phyloP scores from a whole-genome alignment of 2,113 vertebrate species.

The Ranitomeya variabilis region DNA sequence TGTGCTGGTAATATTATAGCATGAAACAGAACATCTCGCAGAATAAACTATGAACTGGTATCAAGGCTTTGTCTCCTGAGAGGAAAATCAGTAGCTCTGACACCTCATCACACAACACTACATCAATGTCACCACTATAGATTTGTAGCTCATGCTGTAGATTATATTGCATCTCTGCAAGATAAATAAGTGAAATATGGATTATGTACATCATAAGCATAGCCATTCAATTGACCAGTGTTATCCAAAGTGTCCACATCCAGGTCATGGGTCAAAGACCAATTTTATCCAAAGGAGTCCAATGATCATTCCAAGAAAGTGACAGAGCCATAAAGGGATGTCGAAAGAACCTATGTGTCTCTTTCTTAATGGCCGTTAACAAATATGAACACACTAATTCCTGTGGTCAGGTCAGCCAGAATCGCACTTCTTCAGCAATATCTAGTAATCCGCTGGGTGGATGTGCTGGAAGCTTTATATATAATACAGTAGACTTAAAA shows the following conservation, averaged over 20 bases:
- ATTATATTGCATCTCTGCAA: not conserved
- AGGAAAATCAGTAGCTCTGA: constrained; percentile 6
- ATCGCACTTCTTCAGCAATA: constrained; percentile 58
- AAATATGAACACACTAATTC: not conserved
- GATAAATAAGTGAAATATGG: constrained; percentile 11
- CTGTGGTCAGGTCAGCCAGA: constrained; percentile 52
- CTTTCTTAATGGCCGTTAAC: not conserved
- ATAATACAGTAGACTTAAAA: constrained; percentile 53
- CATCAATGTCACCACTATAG: constrained; percentile 8
- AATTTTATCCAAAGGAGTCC: not conserved
- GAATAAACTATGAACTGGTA: constrained; percentile 1
- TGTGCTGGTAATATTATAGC: not conserved
- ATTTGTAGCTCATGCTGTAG: constrained; percentile 39
- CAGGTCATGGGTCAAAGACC: not conserved
- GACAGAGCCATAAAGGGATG: not conserved
- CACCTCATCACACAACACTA: constrained; percentile 19
- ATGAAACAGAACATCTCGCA: not conserved
- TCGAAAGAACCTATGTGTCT: not conserved
- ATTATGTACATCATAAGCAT: constrained; percentile 24
- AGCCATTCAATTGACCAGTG: constrained; percentile 27
- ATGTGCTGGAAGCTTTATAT: constrained; percentile 10
- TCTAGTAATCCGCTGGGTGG: not conserved
- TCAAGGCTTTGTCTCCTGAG: not conserved
- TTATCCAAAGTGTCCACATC: not conserved
- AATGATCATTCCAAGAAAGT: not conserved